These are phyloP conservation scores for Chrysemys picta DNA, from an alignment of 2,113 vertebrate species.

Conservation along the genomic window DNA sequence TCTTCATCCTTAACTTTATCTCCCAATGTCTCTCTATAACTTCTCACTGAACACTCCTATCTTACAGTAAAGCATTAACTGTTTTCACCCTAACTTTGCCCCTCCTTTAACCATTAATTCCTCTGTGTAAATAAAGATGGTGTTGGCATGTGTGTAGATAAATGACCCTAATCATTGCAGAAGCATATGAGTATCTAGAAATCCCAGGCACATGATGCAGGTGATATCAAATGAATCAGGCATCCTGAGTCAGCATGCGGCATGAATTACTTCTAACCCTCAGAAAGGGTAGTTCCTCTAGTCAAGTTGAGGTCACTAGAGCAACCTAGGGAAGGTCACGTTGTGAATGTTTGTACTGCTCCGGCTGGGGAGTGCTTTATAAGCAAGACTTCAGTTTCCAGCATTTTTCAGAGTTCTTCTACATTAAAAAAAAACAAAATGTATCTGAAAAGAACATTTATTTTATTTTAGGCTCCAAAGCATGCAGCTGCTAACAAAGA, in stretches of 20 bases:
- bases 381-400: not conserved
- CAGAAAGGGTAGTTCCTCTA: constrained; percentile 61
- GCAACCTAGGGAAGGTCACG: constrained; percentile 51
- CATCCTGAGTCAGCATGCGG: constrained; percentile 53
- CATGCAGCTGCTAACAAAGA: constrained; percentile 23
- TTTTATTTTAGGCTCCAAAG: constrained; percentile 43
- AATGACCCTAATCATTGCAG: constrained; percentile 27
- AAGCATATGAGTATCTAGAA: constrained; percentile 39
- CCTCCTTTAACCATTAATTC: constrained; percentile 30
- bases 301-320: constrained; percentile 68
- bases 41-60: not conserved
- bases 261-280: constrained; percentile 53
- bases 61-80: not conserved
- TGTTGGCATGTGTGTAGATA: not conserved
- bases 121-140: not conserved
- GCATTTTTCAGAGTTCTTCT: not conserved
- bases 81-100: not conserved
- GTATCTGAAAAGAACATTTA: constrained; percentile 54
- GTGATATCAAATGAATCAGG: constrained; percentile 50
- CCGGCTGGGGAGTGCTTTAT: not conserved
- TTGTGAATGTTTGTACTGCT: not conserved
- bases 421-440: constrained; percentile 14
- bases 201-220: constrained; percentile 35
- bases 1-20: not conserved
- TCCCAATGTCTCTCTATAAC: not conserved